Conservation (phyloP, 1,140 invertebrate species). For the Antheraea mylitta region DNA sequence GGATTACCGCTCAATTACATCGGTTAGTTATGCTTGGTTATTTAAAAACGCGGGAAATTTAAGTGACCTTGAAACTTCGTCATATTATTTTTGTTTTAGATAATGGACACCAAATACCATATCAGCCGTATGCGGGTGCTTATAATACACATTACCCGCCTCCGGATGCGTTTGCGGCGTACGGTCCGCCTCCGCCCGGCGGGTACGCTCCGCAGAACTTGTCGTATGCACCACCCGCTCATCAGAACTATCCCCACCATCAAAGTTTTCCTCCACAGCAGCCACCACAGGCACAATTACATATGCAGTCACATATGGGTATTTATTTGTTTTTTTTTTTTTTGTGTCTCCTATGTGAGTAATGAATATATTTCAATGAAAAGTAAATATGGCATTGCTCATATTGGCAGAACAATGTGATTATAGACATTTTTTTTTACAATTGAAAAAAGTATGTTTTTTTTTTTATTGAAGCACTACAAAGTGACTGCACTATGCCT, state of each 20-base stretch:
- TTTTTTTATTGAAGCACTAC: too few species aligned
- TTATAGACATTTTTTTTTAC: too few species aligned
- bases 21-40: slow-evolving; percentile 50
- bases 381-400: too few species aligned
- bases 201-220: slow-evolving; percentile 74
- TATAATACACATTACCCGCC: slow-evolving; percentile 77
- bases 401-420: too few species aligned
- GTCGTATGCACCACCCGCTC: slow-evolving; percentile 73
- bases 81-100: slow-evolving; percentile 57
- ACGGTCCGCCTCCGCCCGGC: slow-evolving; percentile 69
- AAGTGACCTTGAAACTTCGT: slow-evolving; percentile 15
- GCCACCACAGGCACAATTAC: slow-evolving; percentile 65
- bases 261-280: slow-evolving; percentile 69
- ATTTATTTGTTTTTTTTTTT: slow-evolving; percentile 27
- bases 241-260: slow-evolving; percentile 74
- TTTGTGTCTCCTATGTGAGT: not conserved
- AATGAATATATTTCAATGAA: too few species aligned
- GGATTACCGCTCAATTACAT: slow-evolving; percentile 77
- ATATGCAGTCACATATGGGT: slow-evolving; percentile 75
- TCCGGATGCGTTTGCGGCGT: slow-evolving; percentile 70
- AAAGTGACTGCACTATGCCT: too few species aligned
- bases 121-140: slow-evolving; percentile 74
- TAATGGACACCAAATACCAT: slow-evolving; percentile 78
- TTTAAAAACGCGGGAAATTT: slow-evolving; percentile 29
- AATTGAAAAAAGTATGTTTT: too few species aligned